Percentiles rank a stretch among this genome's conserved stretches.
phyloP scores from a whole-genome alignment of 1,140 invertebrate genomes.

The Rhagoletis pomonella region DNA sequence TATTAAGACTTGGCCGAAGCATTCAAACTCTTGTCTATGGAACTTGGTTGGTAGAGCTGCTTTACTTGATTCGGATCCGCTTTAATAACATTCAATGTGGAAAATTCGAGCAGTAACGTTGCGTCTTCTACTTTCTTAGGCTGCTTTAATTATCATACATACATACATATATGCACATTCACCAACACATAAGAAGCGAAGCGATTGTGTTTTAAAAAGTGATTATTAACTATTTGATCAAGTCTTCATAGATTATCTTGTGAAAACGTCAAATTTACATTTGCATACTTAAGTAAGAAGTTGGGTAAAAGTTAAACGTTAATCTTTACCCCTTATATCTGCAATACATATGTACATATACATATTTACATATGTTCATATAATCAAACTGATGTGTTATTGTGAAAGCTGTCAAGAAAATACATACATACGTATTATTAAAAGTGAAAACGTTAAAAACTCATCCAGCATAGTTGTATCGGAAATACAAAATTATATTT shows the following conservation, averaged over 20 bases:
- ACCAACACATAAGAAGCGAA: not conserved
- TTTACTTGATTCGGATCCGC: not conserved
- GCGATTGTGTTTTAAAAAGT: not conserved
- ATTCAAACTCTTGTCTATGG: not conserved
- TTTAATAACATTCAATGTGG: slow-evolving; percentile 28
- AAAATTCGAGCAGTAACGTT: slow-evolving; percentile 43
- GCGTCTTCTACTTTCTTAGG: not conserved
- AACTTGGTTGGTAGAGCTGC: slow-evolving; percentile 25
- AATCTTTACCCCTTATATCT: not conserved
- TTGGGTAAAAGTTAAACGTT: not conserved
- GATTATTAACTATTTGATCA: not conserved
- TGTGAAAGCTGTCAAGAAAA: slow-evolving; percentile 20
- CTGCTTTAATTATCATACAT: not conserved
- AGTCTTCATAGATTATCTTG: not conserved
- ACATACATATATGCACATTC: not conserved
- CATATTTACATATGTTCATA: not conserved
- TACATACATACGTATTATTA: too few relatives aligned
- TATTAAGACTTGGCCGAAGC: not conserved
- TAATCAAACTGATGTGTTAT: not conserved
- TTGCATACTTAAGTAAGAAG: not conserved
- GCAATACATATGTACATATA: not conserved
- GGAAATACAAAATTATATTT: not conserved
- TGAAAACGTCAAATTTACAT: not conserved
- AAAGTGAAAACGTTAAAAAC: slow-evolving; percentile 24
- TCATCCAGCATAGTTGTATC: not conserved